Conservation (phyloP, 2,797 vertebrate genomes). For the Yasuhikotakia modesta region DNA sequence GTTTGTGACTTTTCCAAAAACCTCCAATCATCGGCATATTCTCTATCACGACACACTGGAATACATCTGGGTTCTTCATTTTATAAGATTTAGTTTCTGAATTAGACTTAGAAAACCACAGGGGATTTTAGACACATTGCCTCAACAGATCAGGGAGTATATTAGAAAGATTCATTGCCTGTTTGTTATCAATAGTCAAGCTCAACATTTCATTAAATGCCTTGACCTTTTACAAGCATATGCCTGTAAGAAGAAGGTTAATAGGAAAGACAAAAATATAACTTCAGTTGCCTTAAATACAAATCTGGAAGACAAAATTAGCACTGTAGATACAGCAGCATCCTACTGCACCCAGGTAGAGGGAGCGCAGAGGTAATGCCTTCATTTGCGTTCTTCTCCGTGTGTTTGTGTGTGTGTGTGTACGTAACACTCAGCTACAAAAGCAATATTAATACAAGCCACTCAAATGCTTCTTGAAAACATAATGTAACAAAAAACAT, state of each 20-base stretch:
- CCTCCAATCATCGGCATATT: no score
- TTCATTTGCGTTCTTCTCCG: constrained; percentile 49
- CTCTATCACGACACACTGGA: background rate
- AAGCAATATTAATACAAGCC: constrained; percentile 17
- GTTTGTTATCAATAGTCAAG: background rate
- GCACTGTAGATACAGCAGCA: constrained; percentile 76
- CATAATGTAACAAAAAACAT: background rate
- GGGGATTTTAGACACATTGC: background rate
- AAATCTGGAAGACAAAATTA: constrained; percentile 76
- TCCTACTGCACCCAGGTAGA: constrained; percentile 58
- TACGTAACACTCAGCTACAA: background rate
- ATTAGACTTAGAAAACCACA: background rate
- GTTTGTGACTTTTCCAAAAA: constrained; percentile 73
- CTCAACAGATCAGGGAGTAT: constrained; percentile 31
- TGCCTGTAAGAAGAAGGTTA: constrained; percentile 3
- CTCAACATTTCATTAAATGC: constrained; percentile 13
- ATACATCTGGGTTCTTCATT: background rate
- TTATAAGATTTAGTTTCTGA: background rate
- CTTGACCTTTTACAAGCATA: constrained; percentile 15
- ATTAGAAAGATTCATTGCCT: constrained; percentile 9
- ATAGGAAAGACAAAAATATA: background rate
- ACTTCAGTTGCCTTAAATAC: constrained; percentile 73
- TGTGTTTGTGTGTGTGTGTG: constrained; percentile 18
- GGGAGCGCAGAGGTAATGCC: constrained; percentile 59
- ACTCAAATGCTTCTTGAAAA: constrained; percentile 4